These are phyloP conservation scores for Dolomedes plantarius DNA, from an alignment of 2,888 invertebrate species.

Conservation along the genomic window DNA sequence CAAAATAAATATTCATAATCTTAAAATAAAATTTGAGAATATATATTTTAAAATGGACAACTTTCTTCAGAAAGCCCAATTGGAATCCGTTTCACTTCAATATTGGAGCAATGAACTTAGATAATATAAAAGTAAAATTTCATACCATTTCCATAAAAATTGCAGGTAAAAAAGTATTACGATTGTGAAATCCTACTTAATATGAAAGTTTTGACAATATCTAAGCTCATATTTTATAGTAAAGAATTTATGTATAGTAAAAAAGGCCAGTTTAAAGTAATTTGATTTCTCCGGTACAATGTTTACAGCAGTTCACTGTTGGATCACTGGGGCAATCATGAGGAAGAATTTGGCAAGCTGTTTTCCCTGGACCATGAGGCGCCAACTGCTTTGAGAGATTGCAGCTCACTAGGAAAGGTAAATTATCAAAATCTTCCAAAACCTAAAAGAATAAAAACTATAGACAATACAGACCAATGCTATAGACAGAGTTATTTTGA, in stretches of 20 bases:
- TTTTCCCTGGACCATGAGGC: neutral
- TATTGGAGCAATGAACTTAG: too few relatives aligned
- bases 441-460: neutral
- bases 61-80: too few relatives aligned
- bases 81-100: too few relatives aligned
- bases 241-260: neutral
- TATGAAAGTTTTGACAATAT: neutral
- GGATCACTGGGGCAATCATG: conserved; percentile 15
- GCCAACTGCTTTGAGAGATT: neutral
- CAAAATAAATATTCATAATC: too few relatives aligned
- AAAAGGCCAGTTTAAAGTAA: neutral
- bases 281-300: conserved; percentile 27
- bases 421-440: neutral
- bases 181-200: too few relatives aligned
- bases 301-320: conserved; percentile 23
- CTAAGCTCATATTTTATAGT: neutral
- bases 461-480: too few relatives aligned
- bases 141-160: too few relatives aligned
- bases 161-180: too few relatives aligned
- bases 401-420: neutral
- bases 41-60: too few relatives aligned
- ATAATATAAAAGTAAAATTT: too few relatives aligned
- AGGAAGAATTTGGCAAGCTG: conserved; percentile 28
- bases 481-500: too few relatives aligned
- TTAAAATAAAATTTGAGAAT: too few relatives aligned